A percentile compares a stretch with the other conserved stretches of the same genome.
phyloP scores from a whole-genome alignment of 2,888 invertebrate species.

The Sialis fuliginosa region DNA sequence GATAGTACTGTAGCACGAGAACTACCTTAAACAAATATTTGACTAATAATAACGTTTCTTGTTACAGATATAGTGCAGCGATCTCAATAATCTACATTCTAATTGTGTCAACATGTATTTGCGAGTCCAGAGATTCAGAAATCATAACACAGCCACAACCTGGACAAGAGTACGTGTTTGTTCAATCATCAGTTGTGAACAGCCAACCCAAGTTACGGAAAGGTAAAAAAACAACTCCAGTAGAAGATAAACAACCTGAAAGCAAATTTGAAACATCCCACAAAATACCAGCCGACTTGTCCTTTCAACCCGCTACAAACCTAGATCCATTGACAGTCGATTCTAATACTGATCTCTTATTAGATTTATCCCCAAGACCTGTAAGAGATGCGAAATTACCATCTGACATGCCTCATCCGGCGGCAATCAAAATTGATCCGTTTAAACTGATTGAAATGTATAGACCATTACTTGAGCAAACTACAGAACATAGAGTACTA shows the following conservation, averaged over 20 bases:
- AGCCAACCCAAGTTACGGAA: slow-evolving; percentile 21
- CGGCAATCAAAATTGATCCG: slow-evolving; percentile 21
- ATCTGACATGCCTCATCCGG: slow-evolving; percentile 12
- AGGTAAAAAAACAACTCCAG: slow-evolving; percentile 14
- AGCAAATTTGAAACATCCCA: slow-evolving; percentile 50
- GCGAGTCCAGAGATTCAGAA: slow-evolving; percentile 28
- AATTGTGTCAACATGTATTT: slow-evolving; percentile 13
- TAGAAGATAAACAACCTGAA: slow-evolving; percentile 11
- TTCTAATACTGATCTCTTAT: too few relatives aligned
- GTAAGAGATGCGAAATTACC: not conserved
- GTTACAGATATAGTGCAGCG: slow-evolving; percentile 33
- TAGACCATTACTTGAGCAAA: slow-evolving; percentile 2
- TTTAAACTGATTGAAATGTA: slow-evolving; percentile 20
- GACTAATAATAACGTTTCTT: slow-evolving; percentile 11
- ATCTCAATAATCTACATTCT: slow-evolving; percentile 26
- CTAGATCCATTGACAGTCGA: too few relatives aligned
- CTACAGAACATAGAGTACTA: slow-evolving; percentile 1
- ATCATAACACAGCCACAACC: slow-evolving; percentile 43
- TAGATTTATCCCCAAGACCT: slow-evolving; percentile 2
- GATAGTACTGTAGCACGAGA: too few relatives aligned
- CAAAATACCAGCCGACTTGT: slow-evolving; percentile 35
- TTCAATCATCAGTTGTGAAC: slow-evolving; percentile 27
- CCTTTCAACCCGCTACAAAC: too few relatives aligned
- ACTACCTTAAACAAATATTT: too few relatives aligned
- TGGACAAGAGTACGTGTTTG: slow-evolving; percentile 47